Evolutionary conservation across 2,888 invertebrate species (phyloP), one percentile per base, ranked within the genome.

Genomic region (Drosophila leonis): DNA sequence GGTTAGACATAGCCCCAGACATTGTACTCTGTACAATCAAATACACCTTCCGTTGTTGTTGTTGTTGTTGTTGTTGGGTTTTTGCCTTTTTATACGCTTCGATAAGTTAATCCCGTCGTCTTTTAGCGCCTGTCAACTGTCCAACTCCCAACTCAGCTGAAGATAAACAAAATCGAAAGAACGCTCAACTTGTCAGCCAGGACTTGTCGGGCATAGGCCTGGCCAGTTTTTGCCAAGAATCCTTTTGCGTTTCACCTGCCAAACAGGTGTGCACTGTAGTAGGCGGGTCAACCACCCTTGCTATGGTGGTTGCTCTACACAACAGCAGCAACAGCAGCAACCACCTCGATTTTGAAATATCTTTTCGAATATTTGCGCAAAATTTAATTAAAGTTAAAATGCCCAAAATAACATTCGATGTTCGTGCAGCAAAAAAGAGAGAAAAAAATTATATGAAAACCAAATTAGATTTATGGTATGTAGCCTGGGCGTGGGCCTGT

Each of bases 381-480:
- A 88, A 86, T 90, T 88, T 88, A 85, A 90, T 88, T 90, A 86
- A 85, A 86, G 75, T 64, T 65, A 67, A 88, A 88, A 90, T 88
- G 67, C 79, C 67, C 69, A 56, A 66, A 66, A 90, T 82, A 87
- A 84, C 83, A 88, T 69, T 63, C 57, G 71, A 67, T 68, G 35
- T 27, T 12, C 33, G 48, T 37, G 31, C 46, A 46, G 13, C 35
- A 59, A 48, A 46, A 31, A 31, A 27, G 13, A 15, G 13, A 24
- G 15, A 10, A 51, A 48, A 27, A 37, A 42, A 51, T 20, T n/a
- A 12, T 9, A 12, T 39, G 37, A 15, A 62, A 75, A 71, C 42
- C 33, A 46, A 64, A 77, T 77, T 48, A 55, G 24, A 76, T 55
- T 59, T 48, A 10, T 35, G 71, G 68, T 33, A 74, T 71, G 41